Base-by-base conservation (phyloP, 2,888 invertebrate species). In the Drosophila testacea region DNA sequence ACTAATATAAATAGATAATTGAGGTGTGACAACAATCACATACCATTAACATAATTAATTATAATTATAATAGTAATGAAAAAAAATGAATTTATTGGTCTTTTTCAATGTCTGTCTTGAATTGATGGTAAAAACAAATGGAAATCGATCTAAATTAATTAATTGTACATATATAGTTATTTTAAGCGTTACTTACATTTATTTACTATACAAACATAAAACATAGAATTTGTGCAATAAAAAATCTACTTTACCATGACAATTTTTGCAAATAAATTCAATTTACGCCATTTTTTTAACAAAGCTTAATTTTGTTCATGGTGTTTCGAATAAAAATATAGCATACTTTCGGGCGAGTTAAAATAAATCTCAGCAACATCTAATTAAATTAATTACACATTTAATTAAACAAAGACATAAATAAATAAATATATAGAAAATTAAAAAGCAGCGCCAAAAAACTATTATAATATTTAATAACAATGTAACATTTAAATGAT, bases 281-380 rank as follows among this genome's bases (percentile, higher is more conserved):
- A 22, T 22, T 22, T n/a, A n/a, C n/a, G n/a, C n/a, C n/a, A n/a
- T n/a, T 39, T 38, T 52, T 22, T 9, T 11, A 38, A 59, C 9
- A 11, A n/a, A 28, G 9, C 39, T 38, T 47, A 22, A 16, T 22
- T 6, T 4, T 4, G 4, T 28, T 28, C 7, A 6, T 32, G 6
- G 6, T 7, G 22, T 11, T 22, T 22, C 4, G 1, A 22, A 22
- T 16, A 34, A 44, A 52, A 46, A 5, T 2, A 2, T 6, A 6
- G 46, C 46, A 61, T 61, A 61, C 46, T 61, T 61, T 61, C 11
- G 9, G 61, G 61, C 38, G 44, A 13, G 7, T 7, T 5, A 3
- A 62, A 39, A 30, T 39, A 16, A 54, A 46, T 7, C 11, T 2
- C 6, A 28, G 9, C 5, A 30, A 46, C 6, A 28, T 44, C 1